Base-by-base conservation (phyloP, 1,140 invertebrate genomes). In the Drosophila sulfurigaster region DNA sequence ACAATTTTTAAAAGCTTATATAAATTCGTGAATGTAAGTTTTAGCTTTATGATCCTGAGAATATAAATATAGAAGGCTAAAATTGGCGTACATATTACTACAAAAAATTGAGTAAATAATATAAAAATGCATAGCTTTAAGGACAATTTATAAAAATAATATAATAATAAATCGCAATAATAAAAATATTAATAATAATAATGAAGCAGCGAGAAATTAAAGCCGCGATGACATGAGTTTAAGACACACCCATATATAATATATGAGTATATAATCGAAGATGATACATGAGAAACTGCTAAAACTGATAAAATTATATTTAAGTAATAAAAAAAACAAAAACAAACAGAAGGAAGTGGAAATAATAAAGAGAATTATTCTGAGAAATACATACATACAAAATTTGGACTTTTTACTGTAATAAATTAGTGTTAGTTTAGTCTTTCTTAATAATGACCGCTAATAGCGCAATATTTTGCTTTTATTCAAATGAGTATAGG, bases 321-420 rank as follows among this genome's bases (percentile, higher is more conserved):
- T 87, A 87, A 87, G 83, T 78, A 88, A 87, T 64, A 76, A 64
- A 65, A 64, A 72, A 52, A 82, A 70, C 48, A 59, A 63, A 63
- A 77, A 77, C n/a, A 72, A 88, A 82, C 51, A 68, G 57, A 77
- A 88, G 70, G 38, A 82, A 88, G 78, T 87, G 79, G 56, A 88
- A 89, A 85, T 88, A 88, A 88, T 88, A 88, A 88, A 88, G 83
- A 88, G 83, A 89, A 89, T 85, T 88, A 88, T 88, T 88, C 83
- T 88, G 83, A 88, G 74, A 88, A 88, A 88, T 81, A 75, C 68
- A 81, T 69, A 38, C 28, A 54, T 32, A 54, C n/a, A 54, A 3
- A 64, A 54, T 67, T 66, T 56, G 15, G 0, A 46, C 43, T 57
- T 49, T 57, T 30, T 10, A 20, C 7, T 16, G 10, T 35, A n/a